Evolutionary conservation across 2,888 invertebrate species (phyloP), one percentile per base, ranked within the genome.

Genomic region (Pammene aurita): DNA sequence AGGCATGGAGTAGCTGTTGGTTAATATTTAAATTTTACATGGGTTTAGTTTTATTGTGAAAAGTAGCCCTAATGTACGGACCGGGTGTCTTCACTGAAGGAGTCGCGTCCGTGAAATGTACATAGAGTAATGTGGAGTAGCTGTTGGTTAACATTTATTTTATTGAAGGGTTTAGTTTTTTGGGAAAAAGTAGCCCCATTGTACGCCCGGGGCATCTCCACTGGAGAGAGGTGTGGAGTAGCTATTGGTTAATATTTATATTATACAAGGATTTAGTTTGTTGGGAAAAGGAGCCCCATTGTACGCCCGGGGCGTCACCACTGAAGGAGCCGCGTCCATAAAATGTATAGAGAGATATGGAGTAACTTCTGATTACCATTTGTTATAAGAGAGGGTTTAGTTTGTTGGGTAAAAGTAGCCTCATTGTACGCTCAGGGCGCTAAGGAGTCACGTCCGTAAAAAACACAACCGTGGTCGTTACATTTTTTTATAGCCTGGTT

Each of bases 171-270:
- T 91, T 90, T 88, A 90, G 88, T 88, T 87, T 87, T 84, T 82
- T 78, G 75, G 86, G 88, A 90, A 90, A 89, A 90, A 90, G 90
- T 90, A 89, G 90, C 88, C 79, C 81, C 83, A 87, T 88, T 88
- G 88, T 88, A 77, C 69, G 89, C 92, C 90, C 67, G 78, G 76
- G 89, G 91, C 87, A 48, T 77, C 80, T 82, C 83, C 83, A 79
- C 89, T 87, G 89, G 88, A 87, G 46, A 46, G n/a, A 14, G n/a
- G 6, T 0, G 14, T 44, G n/a, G 44, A 44, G 44, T 44, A 41
- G 42, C 9, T 42, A 5, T 42, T 42, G 5, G 42, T 42, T 46
- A 46, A 46, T 7, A 46, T 46, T 14, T 14, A 42, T 42, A 11
- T 38, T 9, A 11, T 10, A 11, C 10, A 2, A 11, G 6, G 7